These are phyloP conservation scores for Prorops nasuta DNA, from an alignment of 1,140 invertebrate genomes.

Conservation along the genomic window DNA sequence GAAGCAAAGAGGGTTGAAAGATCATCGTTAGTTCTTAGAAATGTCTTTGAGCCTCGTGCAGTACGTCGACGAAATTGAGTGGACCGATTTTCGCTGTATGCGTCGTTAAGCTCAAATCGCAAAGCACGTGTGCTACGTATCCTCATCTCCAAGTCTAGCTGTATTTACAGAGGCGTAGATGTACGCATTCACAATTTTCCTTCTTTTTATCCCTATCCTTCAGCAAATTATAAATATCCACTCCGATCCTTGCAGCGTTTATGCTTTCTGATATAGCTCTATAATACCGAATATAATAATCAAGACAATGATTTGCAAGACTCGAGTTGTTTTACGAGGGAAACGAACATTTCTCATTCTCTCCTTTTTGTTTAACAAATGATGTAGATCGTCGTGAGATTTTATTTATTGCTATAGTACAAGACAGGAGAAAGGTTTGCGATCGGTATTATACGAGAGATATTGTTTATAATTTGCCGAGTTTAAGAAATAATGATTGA, in stretches of 20 bases:
- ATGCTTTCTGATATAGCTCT: no score
- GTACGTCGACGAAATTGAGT: constrained; percentile 6
- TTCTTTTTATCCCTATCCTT: no score
- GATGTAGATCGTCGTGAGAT: background rate
- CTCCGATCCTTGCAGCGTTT: no score
- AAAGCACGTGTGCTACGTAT: constrained; percentile 20
- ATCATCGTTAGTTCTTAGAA: constrained; percentile 23
- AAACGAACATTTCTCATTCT: no score
- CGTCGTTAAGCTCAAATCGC: constrained; percentile 27
- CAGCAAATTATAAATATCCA: no score
- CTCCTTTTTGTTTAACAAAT: no score
- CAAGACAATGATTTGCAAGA: no score
- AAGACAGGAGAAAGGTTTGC: background rate
- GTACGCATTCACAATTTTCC: no score
- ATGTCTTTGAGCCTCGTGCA: constrained; percentile 21
- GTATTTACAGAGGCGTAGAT: no score
- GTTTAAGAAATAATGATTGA: background rate
- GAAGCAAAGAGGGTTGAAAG: constrained; percentile 17
- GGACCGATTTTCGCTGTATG: constrained; percentile 14
- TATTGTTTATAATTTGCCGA: background rate
- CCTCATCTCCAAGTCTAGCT: no score
- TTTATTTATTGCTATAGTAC: background rate
- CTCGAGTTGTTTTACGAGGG: no score
- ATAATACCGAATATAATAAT: no score
- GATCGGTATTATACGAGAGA: background rate